Evolutionary conservation across 2,113 vertebrate species (phyloP), one percentile per base, ranked within the genome.

Genomic region (Dryoscopus gambensis): DNA sequence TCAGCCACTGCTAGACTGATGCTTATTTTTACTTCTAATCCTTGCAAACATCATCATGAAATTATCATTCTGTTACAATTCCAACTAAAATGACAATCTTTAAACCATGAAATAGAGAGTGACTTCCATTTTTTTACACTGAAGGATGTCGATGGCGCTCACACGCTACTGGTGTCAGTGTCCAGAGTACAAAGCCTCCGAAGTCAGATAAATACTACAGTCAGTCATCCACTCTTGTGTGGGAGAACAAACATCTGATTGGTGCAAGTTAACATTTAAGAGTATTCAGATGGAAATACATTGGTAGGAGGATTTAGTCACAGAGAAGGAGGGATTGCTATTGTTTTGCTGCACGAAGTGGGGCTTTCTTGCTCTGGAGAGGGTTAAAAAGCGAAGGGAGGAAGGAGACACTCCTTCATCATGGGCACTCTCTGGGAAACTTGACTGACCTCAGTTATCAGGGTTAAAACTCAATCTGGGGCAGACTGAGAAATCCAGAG

Each of bases 291-390:
- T 50, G 77, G 55, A 92, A 93, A 80, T 69, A 50, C 5, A 13
- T 63, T 85, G 46, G 67, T 73, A 63, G 64, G 71, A 93, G 71
- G 71, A 40, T 47, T 81, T 84, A 89, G 59, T 89, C 39, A 50
- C 11, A 42, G 63, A 70, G 16, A 78, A 91, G 13, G 9, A 33
- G 37, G 53, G 15, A 55, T 13, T 60, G 20, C 6, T 68, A 42
- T 39, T 73, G 6, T 74, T 90, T 90, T 81, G 7, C 13, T 44
- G 15, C 20, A 23, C 2, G 3, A 68, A 86, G 9, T 23, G 6
- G 15, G 74, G 3, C 1, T 2, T 85, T 5, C 13, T 92, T 73
- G 16, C 20, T 37, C 6, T 31, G 8, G 19, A 67, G 9, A 49
- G 5, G 6, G 16, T 63, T 68, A 40, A 62, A 89, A 87, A 64